Evolutionary conservation across 2,797 vertebrate genomes (phyloP), one percentile per base, ranked within the genome.

Genomic region (Coilia nasus): DNA sequence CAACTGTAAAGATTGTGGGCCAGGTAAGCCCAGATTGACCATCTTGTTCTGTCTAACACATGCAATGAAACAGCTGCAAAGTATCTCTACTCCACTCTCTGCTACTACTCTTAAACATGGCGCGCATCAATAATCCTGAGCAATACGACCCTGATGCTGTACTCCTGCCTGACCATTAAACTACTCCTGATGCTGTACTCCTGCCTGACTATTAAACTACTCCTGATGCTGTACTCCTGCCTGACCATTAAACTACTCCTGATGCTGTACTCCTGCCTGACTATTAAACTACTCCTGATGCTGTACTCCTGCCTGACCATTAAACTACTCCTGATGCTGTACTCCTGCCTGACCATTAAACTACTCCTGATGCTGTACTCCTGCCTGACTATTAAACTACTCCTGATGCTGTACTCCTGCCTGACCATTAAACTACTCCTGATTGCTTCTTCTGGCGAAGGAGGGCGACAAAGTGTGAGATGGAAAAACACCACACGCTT

Each of bases 401-500:
- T n/a, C 7, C 56, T 59, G 7, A 64, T 25, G 25, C 7, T 12
- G 10, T 28, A n/a, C 1, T 28, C 7, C 25, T 25, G 23, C 25
- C 25, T 64, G 60, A 25, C 60, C 23, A 28, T 64, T 28, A 64
- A 41, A 41, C 35, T 41, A 41, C 35, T 41, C 35, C 35, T 41
- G 2, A 2, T 41, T 41, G 5, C 35, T 41, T 41, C 35, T 41
- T 5, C 35, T 54, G 50, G 71, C 7, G 17, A 31, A 4, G 35
- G 71, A 75, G 31, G 64, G 23, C 15, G 11, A 67, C 9, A 6
- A 0, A 10, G 28, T 1, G 67, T 78, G 71, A 78, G 71, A 78
- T 78, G 71, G 71, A 78, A 78, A 78, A 78, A 41, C 71, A 78
- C 71, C 71, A 44, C 19, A 17, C 35, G 21, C 71, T 78, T 41